Percentiles rank a stretch among this genome's conserved stretches.
Conservation (phyloP, 1,140 invertebrate genomes). For the Diorhabda elongata region DNA sequence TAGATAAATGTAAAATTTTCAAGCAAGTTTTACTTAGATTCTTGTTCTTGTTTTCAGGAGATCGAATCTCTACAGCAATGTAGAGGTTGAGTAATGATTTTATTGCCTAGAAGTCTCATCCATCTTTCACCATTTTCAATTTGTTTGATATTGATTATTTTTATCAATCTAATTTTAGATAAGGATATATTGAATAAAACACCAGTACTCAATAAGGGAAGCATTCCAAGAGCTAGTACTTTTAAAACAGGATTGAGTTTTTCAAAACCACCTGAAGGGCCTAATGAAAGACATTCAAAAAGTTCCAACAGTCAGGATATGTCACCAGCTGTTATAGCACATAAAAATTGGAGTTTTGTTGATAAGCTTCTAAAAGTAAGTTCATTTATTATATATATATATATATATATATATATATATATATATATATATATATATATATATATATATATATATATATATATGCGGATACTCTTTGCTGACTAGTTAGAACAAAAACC, state of each 20-base stretch:
- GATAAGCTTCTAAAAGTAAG: conserved; percentile 90
- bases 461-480: background rate
- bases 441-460: no score
- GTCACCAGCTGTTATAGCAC: conserved; percentile 83
- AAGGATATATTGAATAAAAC: conserved; percentile 56
- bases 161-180: conserved; percentile 27
- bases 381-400: background rate
- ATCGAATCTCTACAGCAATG: no score
- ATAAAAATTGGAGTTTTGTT: conserved; percentile 97
- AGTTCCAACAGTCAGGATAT: conserved; percentile 53
- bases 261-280: conserved; percentile 30
- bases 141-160: no score
- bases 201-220: conserved; percentile 45
- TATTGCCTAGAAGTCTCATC: no score
- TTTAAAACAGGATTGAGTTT: conserved; percentile 37
- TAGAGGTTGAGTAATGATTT: no score
- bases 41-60: no score
- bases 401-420: background rate
- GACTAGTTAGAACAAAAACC: background rate
- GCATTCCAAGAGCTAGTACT: conserved; percentile 44
- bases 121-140: no score
- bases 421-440: no score
- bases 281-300: conserved; percentile 47
- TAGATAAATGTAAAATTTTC: no score
- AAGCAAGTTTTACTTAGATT: no score